Evolutionary conservation across 2,113 vertebrate species (phyloP), one percentile per base, ranked within the genome.

Genomic region (Nothobranchius kuhntae): DNA sequence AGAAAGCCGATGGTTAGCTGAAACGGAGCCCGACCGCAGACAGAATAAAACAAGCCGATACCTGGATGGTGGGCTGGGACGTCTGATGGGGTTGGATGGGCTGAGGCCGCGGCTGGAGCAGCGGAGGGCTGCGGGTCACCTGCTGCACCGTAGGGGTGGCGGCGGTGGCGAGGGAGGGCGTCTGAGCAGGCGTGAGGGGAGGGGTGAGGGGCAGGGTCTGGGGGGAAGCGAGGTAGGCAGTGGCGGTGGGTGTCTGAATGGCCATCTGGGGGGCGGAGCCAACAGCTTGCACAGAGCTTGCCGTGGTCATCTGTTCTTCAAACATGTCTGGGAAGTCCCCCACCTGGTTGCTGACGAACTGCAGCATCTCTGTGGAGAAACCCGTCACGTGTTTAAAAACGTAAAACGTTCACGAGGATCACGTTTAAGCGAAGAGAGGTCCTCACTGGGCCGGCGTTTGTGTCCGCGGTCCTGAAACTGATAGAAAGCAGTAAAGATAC

Each of bases 321-420:
- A 99, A 98, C 68, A 99, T 72, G 81, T 99, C 98, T 0, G 95
- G 92, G 46, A 99, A 98, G 75, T 99, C 97, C 4, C 95, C 96
- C 47, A 93, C 95, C 84, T 98, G 96, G 85, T 97, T 98, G 88
- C 94, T 99, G 90, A 99, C 96, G 10, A 98, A 98, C 92, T 98
- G 95, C 75, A 99, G 92, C 96, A 99, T 98, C 85, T 99, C 98
- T 99, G 93, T 77, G 57, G 59, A 65, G 6, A 13, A 68, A 9
- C 15, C 14, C 7, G 15, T 5, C 6, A 4, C 15, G 17, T 0
- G 2, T n/a, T 74, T n/a, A 42, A 2, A 3, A 55, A 47, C 2
- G 26, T 17, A 2, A n/a, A 66, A 30, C 30, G 4, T 30, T 30
- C 30, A 3, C 4, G 30, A 30, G 30, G 4, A 30, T 30, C 30